Base-by-base conservation (phyloP, 2,797 vertebrate genomes). In the Anolis apletophallus region DNA sequence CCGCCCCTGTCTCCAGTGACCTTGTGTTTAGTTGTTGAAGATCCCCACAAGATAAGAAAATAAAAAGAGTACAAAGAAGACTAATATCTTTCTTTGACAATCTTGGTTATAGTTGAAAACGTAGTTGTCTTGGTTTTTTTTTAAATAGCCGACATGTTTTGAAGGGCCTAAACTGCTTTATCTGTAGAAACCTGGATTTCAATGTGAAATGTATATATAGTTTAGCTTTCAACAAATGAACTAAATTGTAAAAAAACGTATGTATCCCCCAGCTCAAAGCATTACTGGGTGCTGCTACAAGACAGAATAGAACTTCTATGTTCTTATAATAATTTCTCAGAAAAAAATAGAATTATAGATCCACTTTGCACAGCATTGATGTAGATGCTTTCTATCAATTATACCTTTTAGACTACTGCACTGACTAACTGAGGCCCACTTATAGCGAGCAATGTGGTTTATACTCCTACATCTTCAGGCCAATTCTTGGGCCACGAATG, bases 121-220 rank as follows among this genome's bases (percentile, higher is more conserved):
- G 40, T 40, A 2, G 40, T 40, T 40, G 40, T 40, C 40, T 40
- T 40, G 40, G 12, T 34, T 50, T 69, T 80, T 72, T 59, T 80
- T 36, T 26, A 72, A 85, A 61, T 80, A 80, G 29, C 55, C 36
- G 17, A 79, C 19, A 61, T 85, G 84, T 73, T 85, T 73, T 72
- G 67, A 61, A 80, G 83, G 83, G 55, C 34, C 74, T 29, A 59
- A 79, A 57, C 68, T 59, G 29, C 76, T 72, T 80, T 50, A 80
- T n/a, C 29, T 61, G 4, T 26, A 26, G 57, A 61, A 73, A 26
- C 36, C 55, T 29, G 36, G 13, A 59, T 50, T 72, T 80, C 4
- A 71, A 71, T 61, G 52, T 59, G 46, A 72, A 73, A 85, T 79
- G 40, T 64, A 29, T 29, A 79, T 32, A 68, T 12, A 61, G 26